Conservation (phyloP, 2,888 invertebrate genomes). For the Zelleria hepariella region DNA sequence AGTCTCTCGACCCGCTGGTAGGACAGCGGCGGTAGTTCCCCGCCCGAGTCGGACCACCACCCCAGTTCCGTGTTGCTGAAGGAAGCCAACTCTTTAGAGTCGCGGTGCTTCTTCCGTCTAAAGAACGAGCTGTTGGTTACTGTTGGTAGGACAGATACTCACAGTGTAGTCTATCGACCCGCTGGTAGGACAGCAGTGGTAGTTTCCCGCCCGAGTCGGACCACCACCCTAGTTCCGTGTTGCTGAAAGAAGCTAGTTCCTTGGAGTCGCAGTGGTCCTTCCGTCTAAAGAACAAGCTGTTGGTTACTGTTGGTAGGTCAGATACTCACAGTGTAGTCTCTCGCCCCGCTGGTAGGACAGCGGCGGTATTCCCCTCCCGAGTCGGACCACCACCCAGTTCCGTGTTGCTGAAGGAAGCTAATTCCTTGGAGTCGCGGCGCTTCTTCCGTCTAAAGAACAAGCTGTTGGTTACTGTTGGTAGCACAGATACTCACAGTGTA, state of each 20-base stretch:
- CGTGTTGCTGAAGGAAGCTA: conserved; percentile 93
- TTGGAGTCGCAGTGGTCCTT: conserved; percentile 95
- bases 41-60: conserved; percentile 91
- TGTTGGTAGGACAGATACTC: conserved; percentile 67
- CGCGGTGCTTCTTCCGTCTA: too few species aligned
- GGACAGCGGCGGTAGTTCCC: conserved; percentile 75
- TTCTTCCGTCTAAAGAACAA: conserved; percentile 94
- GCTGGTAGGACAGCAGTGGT: conserved; percentile 83
- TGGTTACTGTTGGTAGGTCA: conserved; percentile 57
- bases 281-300: conserved; percentile 87
- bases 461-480: too few species aligned
- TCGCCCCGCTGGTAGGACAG: conserved; percentile 92
- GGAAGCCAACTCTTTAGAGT: conserved; percentile 94
- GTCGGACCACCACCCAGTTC: conserved; percentile 93
- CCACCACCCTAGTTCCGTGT: conserved; percentile 91
- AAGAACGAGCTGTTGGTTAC: too few species aligned
- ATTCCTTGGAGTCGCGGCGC: conserved; percentile 93
- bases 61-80: conserved; percentile 93
- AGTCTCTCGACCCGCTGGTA: conserved; percentile 92
- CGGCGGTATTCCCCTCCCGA: conserved; percentile 78
- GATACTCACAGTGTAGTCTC: conserved; percentile 86
- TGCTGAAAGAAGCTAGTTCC: conserved; percentile 93
- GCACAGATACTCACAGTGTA: conserved; percentile 84
- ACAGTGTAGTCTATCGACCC: conserved; percentile 95
- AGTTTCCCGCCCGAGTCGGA: conserved; percentile 83